Conservation (phyloP, 64 coral and sea anemone genomes). For the Pocillopora verrucosa region DNA sequence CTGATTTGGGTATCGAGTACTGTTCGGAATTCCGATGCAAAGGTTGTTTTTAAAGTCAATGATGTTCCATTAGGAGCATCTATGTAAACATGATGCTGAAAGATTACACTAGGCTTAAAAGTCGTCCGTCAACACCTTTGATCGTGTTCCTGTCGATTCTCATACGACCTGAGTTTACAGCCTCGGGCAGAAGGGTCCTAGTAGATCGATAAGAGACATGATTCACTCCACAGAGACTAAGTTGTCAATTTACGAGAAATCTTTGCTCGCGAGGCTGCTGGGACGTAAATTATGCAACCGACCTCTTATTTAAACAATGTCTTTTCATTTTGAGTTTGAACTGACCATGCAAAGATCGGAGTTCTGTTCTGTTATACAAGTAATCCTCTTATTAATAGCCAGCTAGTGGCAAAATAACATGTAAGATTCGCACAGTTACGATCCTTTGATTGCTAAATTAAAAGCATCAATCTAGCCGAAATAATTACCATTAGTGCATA, state of each 20-base stretch:
- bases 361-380: background rate
- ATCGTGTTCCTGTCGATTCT: background rate
- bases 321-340: background rate
- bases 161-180: background rate
- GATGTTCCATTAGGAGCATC: background rate
- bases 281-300: background rate
- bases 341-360: too few species aligned
- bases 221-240: background rate
- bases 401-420: background rate
- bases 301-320: background rate
- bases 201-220: background rate
- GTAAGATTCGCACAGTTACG: background rate
- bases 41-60: background rate
- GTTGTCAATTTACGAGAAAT: background rate
- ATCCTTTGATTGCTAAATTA: background rate
- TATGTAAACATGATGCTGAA: slow-evolving; percentile 19
- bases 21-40: background rate
- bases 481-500: background rate
- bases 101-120: background rate
- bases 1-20: background rate
- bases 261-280: background rate
- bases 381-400: slow-evolving; percentile 1
- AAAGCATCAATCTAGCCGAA: background rate
- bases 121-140: background rate
- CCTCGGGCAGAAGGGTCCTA: background rate